A percentile compares a stretch with the other conserved stretches of the same genome.
These are phyloP conservation scores for Holcopasites calliopsidis DNA, from an alignment of 1,140 invertebrate species.

Conservation along the genomic window DNA sequence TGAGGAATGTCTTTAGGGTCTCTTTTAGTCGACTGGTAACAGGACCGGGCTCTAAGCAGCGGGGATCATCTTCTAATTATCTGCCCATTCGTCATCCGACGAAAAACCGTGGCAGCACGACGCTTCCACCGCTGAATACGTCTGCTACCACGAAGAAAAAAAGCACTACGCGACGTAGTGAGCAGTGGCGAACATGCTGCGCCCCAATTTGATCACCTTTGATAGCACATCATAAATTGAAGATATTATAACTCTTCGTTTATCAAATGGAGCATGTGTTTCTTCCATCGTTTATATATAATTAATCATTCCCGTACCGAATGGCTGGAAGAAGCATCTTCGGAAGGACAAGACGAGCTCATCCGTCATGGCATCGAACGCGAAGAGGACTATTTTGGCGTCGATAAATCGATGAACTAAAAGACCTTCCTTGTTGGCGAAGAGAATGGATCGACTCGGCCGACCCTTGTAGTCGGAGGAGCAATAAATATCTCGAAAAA, in stretches of 20 bases:
- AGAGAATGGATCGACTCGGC: conserved; percentile 16
- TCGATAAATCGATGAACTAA: conserved; percentile 40
- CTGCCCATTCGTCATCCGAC: conserved; percentile 69
- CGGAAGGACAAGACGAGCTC: not conserved
- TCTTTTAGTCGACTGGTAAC: conserved; percentile 60
- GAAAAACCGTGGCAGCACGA: conserved; percentile 54
- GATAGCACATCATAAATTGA: too few species aligned
- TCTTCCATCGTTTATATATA: not conserved
- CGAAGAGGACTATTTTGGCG: conserved; percentile 22
- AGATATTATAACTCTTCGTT: not conserved
- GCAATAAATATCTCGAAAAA: conserved; percentile 72
- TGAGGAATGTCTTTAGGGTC: conserved; percentile 63
- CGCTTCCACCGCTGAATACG: conserved; percentile 10
- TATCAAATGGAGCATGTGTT: not conserved
- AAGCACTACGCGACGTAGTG: not conserved
- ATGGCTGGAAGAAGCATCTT: not conserved
- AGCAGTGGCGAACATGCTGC: not conserved
- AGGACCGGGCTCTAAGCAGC: conserved; percentile 56
- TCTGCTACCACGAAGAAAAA: conserved; percentile 11
- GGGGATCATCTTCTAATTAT: conserved; percentile 72
- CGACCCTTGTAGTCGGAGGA: conserved; percentile 8
- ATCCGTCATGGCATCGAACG: not conserved
- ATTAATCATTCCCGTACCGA: not conserved
- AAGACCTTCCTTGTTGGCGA: not conserved
- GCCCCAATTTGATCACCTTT: not conserved